Base-by-base conservation (phyloP, 2,888 invertebrate species). In the Lasioglossum villosulum region DNA sequence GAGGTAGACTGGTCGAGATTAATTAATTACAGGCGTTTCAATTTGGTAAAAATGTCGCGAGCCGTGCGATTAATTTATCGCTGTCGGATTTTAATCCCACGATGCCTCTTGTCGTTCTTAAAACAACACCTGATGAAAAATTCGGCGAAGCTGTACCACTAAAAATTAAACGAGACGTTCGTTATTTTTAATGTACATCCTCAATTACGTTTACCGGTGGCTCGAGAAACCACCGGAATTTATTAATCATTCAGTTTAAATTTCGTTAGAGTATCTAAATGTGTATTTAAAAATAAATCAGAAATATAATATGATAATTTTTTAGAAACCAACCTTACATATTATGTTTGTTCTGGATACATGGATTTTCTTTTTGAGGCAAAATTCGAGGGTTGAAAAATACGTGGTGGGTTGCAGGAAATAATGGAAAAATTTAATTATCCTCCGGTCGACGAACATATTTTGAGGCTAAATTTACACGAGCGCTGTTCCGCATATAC, bases 21-120 rank as follows among this genome's bases (percentile, higher is more conserved):
- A 73, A 78, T 78, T 73, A 82, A 81, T 81, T 39, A 14, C 72
- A 0, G 63, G n/a, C 12, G 27, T 37, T 66, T 77, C 71, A 63
- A 77, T 52, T 77, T n/a, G 19, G 14, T 56, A 30, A 34, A 75
- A 42, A 52, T 37, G 19, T 45, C 72, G 59, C 34, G n/a, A n/a
- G 63, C 30, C 14, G 63, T 4, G 2, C 30, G 63, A 63, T 63
- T 63, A 63, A 63, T 63, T 63, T 27, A 27, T 63, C 5, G 63
- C 63, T 27, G 63, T 10, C 16, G 63, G 16, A 16, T 63, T 63
- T 30, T 16, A 63, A 63, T 63, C 63, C 63, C 27, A 12, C 14
- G 63, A 63, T 6, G 63, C 16, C 30, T 66, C 63, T 14, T 66
- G 8, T 14, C 14, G 59, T 14, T n/a, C 12, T 59, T 27, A 14